Evolutionary conservation across 2,797 vertebrate species (phyloP).

Genomic region (Rhynchotus rufescens): DNA sequence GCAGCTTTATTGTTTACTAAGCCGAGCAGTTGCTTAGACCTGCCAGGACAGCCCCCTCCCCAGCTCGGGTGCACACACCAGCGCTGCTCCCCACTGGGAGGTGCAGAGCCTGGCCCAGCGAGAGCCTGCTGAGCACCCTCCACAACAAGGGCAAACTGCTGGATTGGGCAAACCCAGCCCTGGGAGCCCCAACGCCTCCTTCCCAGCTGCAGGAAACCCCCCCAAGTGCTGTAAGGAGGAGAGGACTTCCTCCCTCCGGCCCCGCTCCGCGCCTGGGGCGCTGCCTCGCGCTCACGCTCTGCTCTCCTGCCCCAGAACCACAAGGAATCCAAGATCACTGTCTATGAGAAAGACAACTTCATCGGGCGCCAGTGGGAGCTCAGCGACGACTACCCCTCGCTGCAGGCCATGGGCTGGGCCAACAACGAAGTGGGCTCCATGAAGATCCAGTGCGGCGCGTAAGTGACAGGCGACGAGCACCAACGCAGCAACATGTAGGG

Average conservation of each 20-base stretch:
- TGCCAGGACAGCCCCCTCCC: not conserved
- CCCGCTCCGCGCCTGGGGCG: accelerated
- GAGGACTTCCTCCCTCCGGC: accelerated
- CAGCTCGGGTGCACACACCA: not conserved
- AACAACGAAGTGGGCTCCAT: constrained; percentile 97
- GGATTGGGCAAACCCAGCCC: not conserved
- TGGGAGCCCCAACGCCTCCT: not conserved
- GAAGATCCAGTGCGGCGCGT: constrained; percentile 92
- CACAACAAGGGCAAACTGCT: no score
- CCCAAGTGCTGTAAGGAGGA: not conserved
- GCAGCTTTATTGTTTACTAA: not conserved
- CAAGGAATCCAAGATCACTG: constrained; percentile 92
- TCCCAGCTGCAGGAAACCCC: not conserved
- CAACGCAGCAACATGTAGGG: not conserved
- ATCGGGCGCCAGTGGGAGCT: constrained; percentile 94
- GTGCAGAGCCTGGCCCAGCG: not conserved
- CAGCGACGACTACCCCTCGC: constrained; percentile 92
- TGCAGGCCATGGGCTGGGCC: constrained; percentile 96
- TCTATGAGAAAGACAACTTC: constrained; percentile 96
- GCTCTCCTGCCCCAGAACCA: constrained; percentile 83
- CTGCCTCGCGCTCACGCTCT: not conserved
- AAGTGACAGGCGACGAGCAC: constrained; percentile 69
- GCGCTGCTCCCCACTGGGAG: no score
- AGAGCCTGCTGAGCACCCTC: not conserved
- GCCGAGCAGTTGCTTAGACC: not conserved